A percentile compares a stretch with the other conserved stretches of the same genome.
phyloP scores from a whole-genome alignment of 1,140 invertebrate species.

The Hirudo medicinalis region DNA sequence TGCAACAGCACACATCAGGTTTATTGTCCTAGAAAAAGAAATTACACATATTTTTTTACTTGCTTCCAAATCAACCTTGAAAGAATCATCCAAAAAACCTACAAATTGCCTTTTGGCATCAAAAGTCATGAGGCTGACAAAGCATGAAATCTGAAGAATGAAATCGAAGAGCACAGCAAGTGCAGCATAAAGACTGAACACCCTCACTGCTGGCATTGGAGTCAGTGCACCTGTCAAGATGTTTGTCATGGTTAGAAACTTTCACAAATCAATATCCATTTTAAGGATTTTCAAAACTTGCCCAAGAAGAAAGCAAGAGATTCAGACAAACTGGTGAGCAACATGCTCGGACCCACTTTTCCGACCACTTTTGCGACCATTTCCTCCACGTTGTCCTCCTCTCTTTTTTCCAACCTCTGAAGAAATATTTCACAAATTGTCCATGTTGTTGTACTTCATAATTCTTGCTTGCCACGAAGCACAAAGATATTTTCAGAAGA shows the following conservation, averaged over 20 bases:
- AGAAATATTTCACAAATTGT: background rate
- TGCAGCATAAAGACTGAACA: conserved; percentile 91
- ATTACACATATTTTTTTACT: background rate
- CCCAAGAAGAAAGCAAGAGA: conserved; percentile 73
- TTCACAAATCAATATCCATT: no score
- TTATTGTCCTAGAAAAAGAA: background rate
- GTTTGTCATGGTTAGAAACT: background rate
- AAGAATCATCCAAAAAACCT: background rate
- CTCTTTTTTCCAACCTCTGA: conserved; percentile 29
- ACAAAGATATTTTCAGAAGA: background rate
- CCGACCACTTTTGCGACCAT: conserved; percentile 67
- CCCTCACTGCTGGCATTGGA: conserved; percentile 90
- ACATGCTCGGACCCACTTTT: conserved; percentile 71
- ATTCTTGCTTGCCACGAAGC: no score
- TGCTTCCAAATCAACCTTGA: no score
- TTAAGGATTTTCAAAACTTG: conserved; percentile 30
- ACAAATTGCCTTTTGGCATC: conserved; percentile 70
- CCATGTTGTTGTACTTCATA: no score
- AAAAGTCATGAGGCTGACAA: conserved; percentile 74
- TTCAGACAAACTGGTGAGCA: conserved; percentile 69
- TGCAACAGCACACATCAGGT: background rate
- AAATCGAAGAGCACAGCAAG: conserved; percentile 90
- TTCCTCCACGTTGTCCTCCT: conserved; percentile 59
- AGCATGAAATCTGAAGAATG: conserved; percentile 88
- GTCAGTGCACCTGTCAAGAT: conserved; percentile 62